Evolutionary conservation across 2,888 invertebrate genomes (phyloP), one percentile per base, ranked within the genome.

Genomic region (Chamaedrilus cognettii): DNA sequence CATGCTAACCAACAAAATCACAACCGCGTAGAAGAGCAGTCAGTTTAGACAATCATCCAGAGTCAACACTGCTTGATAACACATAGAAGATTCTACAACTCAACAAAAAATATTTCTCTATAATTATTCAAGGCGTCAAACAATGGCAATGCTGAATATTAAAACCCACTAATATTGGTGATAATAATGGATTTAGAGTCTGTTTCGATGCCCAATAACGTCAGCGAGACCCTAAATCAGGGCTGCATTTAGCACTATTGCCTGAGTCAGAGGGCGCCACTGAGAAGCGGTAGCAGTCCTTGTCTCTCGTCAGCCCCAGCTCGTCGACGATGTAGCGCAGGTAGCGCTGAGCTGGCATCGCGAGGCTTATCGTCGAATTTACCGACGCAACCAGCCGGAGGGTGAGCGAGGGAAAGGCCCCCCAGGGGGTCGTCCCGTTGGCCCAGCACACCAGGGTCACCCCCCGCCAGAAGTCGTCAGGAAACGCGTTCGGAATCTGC

Each of bases 251-350:
- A 55, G 23, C 42, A 19, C 19, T 23, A 42, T 23, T 2, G 80
- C 82, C 81, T 68, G 79, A 68, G 7, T 79, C 77, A 1, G 82
- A 81, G 28, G 77, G 71, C 19, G 78, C 74, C 33, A 84, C 75
- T 19, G 79, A 82, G 73, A 82, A 77, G 71, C 80, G 83, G 69
- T 77, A 82, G 72, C 83, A 84, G 56, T 75, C 67, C 7, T 60
- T 65, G 5, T 63, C 49, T 5, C 60, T 69, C 50, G 60, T 23
- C 7, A 31, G 11, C 42, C 66, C 65, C 23, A 59, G 26, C 4
- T 63, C 64, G 26, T 76, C 75, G 7, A 72, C 72, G 15, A 82
- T 78, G 31, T 76, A 72, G 23, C 82, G 75, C 49, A 84, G 71
- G 71, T 84, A 83, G 50, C 69, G 69, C 33, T 79, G 80, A 23